Percentiles rank a stretch among this genome's conserved stretches.
Evolutionary conservation across 2,888 invertebrate species (phyloP).

Genomic region (Amphiduros pacificus): DNA sequence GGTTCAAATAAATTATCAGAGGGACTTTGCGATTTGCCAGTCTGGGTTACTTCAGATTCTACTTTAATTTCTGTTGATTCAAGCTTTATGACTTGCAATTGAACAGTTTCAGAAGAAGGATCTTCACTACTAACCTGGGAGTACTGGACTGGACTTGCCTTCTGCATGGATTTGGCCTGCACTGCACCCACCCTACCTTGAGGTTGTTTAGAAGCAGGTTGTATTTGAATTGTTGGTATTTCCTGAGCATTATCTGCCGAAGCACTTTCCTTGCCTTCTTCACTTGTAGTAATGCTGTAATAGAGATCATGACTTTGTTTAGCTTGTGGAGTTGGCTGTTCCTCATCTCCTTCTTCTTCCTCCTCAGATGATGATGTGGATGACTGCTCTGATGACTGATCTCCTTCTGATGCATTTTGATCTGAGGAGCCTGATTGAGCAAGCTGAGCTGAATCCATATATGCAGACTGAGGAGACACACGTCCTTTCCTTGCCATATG

Average conservation of each 20-base stretch:
- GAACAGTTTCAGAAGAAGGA: neutral
- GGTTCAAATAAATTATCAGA: too few relatives aligned
- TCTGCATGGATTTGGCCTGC: too few relatives aligned
- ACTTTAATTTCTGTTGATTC: neutral
- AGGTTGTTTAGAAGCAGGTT: neutral
- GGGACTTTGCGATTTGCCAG: neutral
- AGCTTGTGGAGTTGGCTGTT: neutral
- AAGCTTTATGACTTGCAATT: neutral
- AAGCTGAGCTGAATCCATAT: conserved; percentile 7
- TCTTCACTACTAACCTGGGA: neutral
- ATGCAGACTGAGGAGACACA: neutral
- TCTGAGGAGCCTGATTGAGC: conserved; percentile 6
- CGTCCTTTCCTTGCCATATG: neutral
- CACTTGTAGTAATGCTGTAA: conserved; percentile 18
- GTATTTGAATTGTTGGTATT: too few relatives aligned
- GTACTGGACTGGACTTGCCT: neutral
- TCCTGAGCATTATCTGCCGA: neutral
- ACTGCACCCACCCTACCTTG: neutral
- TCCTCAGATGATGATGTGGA: neutral
- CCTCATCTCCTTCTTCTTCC: conserved; percentile 6
- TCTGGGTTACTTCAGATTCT: neutral
- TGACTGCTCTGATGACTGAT: neutral
- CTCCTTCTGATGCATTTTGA: neutral
- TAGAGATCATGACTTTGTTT: conserved; percentile 18
- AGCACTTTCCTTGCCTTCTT: conserved; percentile 3